A percentile compares a stretch with the other conserved stretches of the same genome.
Evolutionary conservation across 2,113 vertebrate genomes (phyloP).

Genomic region (Saccopteryx bilineata): DNA sequence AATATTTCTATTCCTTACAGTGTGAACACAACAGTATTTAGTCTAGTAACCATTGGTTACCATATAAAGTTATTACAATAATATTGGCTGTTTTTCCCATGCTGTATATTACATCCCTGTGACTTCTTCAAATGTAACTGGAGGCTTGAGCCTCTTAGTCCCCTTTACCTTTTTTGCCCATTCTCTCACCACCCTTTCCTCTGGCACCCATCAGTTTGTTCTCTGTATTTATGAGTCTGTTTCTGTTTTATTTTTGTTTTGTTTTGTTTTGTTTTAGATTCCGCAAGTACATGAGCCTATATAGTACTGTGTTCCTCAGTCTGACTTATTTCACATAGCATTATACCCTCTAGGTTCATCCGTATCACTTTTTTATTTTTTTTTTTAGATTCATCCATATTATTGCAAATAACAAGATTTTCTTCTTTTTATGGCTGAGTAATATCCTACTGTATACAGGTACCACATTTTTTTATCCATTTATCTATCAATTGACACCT

Average conservation of each 20-base stretch:
- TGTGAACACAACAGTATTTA: not conserved
- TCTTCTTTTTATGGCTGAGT: not conserved
- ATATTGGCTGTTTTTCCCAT: not conserved
- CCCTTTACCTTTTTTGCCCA: not conserved
- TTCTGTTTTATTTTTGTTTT: not conserved
- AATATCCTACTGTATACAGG: not conserved
- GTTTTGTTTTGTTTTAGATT: not conserved
- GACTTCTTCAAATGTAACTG: not conserved
- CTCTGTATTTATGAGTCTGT: not conserved
- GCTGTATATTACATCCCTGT: not conserved
- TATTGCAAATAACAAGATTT: not conserved
- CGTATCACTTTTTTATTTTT: too few relatives aligned
- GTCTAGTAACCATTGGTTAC: not conserved
- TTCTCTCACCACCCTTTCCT: not conserved
- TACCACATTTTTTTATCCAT: not conserved
- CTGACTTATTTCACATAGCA: not conserved
- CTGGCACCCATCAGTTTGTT: not conserved
- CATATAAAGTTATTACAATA: not conserved
- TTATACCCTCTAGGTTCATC: not conserved
- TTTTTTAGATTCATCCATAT: not conserved
- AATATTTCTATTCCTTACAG: not conserved
- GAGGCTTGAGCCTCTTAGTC: not conserved
- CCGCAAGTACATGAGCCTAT: not conserved
- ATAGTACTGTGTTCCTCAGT: not conserved
- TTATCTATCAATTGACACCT: not conserved